A percentile compares a stretch with the other conserved stretches of the same genome.
phyloP scores from a whole-genome alignment of 2,113 vertebrate genomes.

The Petaurus breviceps region DNA sequence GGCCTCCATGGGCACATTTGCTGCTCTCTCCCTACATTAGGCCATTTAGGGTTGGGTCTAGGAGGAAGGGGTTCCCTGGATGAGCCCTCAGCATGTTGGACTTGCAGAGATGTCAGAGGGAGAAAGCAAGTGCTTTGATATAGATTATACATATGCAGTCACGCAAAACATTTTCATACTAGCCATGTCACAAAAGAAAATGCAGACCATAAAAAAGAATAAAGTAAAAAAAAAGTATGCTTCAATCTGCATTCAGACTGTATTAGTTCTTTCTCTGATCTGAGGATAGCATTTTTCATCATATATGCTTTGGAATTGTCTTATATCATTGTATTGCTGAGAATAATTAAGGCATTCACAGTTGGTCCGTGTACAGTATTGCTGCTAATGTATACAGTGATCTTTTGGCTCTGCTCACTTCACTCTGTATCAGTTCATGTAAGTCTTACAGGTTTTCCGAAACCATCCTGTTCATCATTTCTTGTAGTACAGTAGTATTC shows the following conservation, averaged over 20 bases:
- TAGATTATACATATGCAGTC: not conserved
- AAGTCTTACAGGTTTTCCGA: not conserved
- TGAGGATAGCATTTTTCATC: not conserved
- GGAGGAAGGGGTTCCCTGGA: not conserved
- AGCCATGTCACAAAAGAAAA: not conserved
- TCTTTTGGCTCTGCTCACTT: not conserved
- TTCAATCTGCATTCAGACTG: not conserved
- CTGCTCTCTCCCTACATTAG: not conserved
- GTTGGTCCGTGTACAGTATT: not conserved
- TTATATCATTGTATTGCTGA: not conserved
- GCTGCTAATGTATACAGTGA: not conserved
- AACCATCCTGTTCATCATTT: not conserved
- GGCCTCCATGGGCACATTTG: not conserved
- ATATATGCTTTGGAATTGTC: not conserved
- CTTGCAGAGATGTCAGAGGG: not conserved
- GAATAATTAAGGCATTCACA: not conserved
- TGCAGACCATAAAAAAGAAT: not conserved
- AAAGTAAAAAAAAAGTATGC: not conserved
- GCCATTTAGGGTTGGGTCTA: not conserved
- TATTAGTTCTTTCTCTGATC: not conserved
- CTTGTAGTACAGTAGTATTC: not conserved
- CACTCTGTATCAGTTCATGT: not conserved
- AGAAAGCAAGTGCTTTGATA: not conserved
- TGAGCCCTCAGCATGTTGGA: not conserved
- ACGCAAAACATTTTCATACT: not conserved